Base-by-base conservation (phyloP, 2,888 invertebrate genomes). In the Dinocampus coccinellae region DNA sequence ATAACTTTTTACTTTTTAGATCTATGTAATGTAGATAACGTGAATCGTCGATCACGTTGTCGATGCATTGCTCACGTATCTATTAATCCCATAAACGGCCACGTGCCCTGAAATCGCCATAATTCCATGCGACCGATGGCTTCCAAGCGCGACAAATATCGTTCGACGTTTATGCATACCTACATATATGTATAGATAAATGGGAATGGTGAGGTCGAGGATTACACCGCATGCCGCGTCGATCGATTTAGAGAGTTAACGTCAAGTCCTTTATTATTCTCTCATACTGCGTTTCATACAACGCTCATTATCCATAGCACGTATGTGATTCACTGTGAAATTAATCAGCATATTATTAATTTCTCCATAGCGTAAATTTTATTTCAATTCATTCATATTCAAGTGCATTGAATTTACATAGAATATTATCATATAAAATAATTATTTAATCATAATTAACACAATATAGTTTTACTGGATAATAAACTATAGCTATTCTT, bases 291-390 rank as follows among this genome's bases (percentile, higher is more conserved):
- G 16, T 47, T 16, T 1, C 16, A 47, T 47, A 39, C 26, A 24
- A 33, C 24, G 33, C 55, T 65, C 53, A 55, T 55, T 65, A 36
- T 34, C 55, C 34, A 10, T 29, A n/a, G n/a, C 29, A 63, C 22
- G 39, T 39, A 62, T 34, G 20, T 16, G 33, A 3, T 39, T 22
- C 34, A 58, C 29, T 47, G 1, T 16, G 55, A 75, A 75, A 73
- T 75, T 73, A 67, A 72, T 73, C 69, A 67, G 73, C 73, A 73
- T 75, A 73, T 73, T 72, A 75, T 75, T 73, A 72, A 75, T 73
- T 60, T 61, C 16, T 65, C 67, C 52, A 58, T 69, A 62, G 47
- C 72, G 68, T 69, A 74, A 75, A 75, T 72, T 75, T 74, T 67
- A 67, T 74, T 74, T 72, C 65, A 69, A 72, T 52, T 72, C 66